Base-by-base conservation (phyloP, 1,140 invertebrate species). In the Trichonephila inaurata region DNA sequence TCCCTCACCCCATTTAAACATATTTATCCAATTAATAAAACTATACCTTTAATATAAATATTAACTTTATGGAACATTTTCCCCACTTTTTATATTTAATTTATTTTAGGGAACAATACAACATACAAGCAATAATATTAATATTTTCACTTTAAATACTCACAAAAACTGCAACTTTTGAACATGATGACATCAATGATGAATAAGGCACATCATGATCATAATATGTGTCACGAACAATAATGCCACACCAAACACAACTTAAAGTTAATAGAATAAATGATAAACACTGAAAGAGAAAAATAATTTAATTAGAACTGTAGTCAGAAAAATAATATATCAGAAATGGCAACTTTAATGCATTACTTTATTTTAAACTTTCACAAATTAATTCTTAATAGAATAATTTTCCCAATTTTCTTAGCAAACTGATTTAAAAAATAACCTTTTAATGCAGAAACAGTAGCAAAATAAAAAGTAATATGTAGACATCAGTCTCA, bases 111-210 rank as follows among this genome's bases (percentile, higher is more conserved):
- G n/a, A 10, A 66, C 4, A 10, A 24, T 66, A 14, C n/a, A n/a
- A 21, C 5, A 66, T 66, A 24, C 21, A 66, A n/a, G 2, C 8
- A 66, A 24, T 21, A n/a, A 66, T 24, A 12, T 24, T 12, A 24
- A 12, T 14, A 69, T 2, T 51, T 51, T 10, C 0, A 6, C 44
- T 51, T 51, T 6, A n/a, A 24, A 69, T 69, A 62, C 85, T 87
- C 7, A 87, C 85, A 87, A 87, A 87, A 33, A 40, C 28, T 12
- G 60, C 60, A 64, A 87, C 24, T 40, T 16, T 87, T 2, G 18
- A 61, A 64, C 85, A 87, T 19, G 85, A 87, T 87, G 85, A 62
- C 21, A 87, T 18, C 28, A 87, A 21, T 33, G 28, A 61, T 64
- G 85, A 87, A 62, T 61, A 61, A 87, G 85, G 60, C 19, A 40